These are phyloP conservation scores for Therioaphis trifolii DNA, from an alignment of 2,888 invertebrate species.

Conservation along the genomic window DNA sequence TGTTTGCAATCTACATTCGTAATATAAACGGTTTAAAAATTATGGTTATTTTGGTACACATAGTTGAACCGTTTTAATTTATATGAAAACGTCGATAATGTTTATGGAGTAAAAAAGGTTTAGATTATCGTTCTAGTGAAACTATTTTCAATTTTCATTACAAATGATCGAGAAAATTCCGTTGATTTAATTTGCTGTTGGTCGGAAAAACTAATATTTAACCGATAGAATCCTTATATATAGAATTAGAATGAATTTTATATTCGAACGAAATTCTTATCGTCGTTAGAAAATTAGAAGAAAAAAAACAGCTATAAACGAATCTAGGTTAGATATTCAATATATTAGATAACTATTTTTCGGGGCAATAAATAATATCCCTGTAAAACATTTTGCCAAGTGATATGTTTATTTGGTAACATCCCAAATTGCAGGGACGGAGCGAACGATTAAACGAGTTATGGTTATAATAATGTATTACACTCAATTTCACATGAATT, in stretches of 20 bases:
- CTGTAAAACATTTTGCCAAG: constrained; percentile 15
- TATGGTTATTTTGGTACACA: no score
- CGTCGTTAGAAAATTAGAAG: no score
- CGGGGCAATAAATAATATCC: constrained; percentile 12
- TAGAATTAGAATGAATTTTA: no score
- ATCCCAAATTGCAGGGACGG: constrained; percentile 1
- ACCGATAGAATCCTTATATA: background rate
- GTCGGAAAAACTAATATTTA: background rate
- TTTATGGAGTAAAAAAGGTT: no score
- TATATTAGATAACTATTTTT: constrained; percentile 8
- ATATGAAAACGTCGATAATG: no score
- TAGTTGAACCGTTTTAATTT: no score
- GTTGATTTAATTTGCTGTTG: background rate
- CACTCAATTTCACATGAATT: constrained; percentile 2
- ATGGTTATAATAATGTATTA: background rate
- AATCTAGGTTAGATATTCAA: constrained; percentile 31
- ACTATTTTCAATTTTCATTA: constrained; percentile 11
- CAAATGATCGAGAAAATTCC: background rate
- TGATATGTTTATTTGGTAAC: constrained; percentile 17
- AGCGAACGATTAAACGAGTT: background rate
- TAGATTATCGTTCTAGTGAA: background rate
- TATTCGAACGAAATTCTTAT: background rate
- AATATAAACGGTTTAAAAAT: no score
- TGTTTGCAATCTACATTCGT: no score
- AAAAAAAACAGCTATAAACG: background rate